These are phyloP conservation scores for Steinernema feltiae DNA, from an alignment of 1,140 invertebrate species.

Conservation along the genomic window DNA sequence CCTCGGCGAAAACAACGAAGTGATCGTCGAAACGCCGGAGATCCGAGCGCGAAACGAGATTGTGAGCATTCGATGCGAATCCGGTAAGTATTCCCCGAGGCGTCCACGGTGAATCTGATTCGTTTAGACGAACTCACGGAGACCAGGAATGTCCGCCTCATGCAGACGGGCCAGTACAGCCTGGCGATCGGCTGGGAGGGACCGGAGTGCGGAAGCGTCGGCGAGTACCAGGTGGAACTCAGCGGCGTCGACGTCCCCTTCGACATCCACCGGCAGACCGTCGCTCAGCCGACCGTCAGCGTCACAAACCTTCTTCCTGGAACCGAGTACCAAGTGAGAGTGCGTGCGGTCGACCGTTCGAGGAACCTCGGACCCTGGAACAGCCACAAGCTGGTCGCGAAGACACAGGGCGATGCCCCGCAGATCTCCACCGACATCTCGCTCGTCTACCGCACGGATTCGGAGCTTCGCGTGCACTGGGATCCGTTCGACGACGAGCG, in stretches of 20 bases:
- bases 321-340: slow-evolving; percentile 48
- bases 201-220: slow-evolving; percentile 53
- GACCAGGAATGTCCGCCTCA: slow-evolving; percentile 50
- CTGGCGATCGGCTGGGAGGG: slow-evolving; percentile 53
- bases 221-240: slow-evolving; percentile 57
- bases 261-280: slow-evolving; percentile 56
- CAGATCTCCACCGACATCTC: slow-evolving; percentile 40
- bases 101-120: background rate
- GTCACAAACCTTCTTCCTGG: slow-evolving; percentile 56
- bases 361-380: slow-evolving; percentile 52
- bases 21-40: slow-evolving; percentile 56
- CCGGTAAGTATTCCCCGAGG: slow-evolving; percentile 30
- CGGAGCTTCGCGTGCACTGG: slow-evolving; percentile 50
- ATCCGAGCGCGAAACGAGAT: slow-evolving; percentile 57
- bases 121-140: slow-evolving; percentile 54
- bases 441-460: slow-evolving; percentile 46
- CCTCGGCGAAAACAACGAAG: slow-evolving; percentile 53
- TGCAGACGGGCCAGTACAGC: slow-evolving; percentile 48
- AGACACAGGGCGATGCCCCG: slow-evolving; percentile 53
- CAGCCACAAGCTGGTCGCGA: slow-evolving; percentile 43
- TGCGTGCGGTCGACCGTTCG: slow-evolving; percentile 52
- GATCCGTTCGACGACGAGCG: slow-evolving; percentile 45
- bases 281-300: slow-evolving; percentile 54
- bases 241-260: slow-evolving; percentile 45
- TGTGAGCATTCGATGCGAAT: slow-evolving; percentile 55